Percentiles rank a stretch among this genome's conserved stretches.
Evolutionary conservation across 2,888 invertebrate species (phyloP).

Genomic region (Rhodophaea formosa): DNA sequence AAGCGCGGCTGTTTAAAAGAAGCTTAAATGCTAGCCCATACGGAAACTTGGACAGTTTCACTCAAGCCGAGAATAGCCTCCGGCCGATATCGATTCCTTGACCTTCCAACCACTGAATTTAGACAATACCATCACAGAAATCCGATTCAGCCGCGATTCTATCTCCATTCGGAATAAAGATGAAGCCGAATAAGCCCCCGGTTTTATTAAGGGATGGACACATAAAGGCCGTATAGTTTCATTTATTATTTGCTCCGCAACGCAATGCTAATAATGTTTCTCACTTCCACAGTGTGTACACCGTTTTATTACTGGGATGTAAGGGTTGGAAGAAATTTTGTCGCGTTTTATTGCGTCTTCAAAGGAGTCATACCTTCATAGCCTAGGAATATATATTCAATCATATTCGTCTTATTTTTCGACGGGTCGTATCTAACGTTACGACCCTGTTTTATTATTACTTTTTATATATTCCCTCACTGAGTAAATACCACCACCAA

Average conservation of each 20-base stretch:
- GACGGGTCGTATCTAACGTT: not conserved
- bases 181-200: constrained; percentile 34
- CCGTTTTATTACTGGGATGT: not conserved
- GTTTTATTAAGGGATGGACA: constrained; percentile 33
- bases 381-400: not conserved
- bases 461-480: not conserved
- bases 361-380: constrained; percentile 1
- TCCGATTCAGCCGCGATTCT: constrained; percentile 34
- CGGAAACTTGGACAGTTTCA: not conserved
- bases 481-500: not conserved
- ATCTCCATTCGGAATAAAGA: constrained; percentile 37
- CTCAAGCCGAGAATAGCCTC: constrained; percentile 13
- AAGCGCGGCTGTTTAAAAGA: not conserved
- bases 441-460: not conserved
- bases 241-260: constrained; percentile 21
- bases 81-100: constrained; percentile 26
- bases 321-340: not conserved
- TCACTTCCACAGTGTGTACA: constrained; percentile 6
- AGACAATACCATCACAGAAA: constrained; percentile 37
- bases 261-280: constrained; percentile 19
- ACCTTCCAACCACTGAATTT: constrained; percentile 27
- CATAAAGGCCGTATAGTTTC: constrained; percentile 24
- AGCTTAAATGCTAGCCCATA: not conserved
- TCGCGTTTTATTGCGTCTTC: not conserved
- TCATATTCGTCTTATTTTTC: not conserved